Conservation (phyloP, 2,888 invertebrate species). For the Drosophila multiciliata region DNA sequence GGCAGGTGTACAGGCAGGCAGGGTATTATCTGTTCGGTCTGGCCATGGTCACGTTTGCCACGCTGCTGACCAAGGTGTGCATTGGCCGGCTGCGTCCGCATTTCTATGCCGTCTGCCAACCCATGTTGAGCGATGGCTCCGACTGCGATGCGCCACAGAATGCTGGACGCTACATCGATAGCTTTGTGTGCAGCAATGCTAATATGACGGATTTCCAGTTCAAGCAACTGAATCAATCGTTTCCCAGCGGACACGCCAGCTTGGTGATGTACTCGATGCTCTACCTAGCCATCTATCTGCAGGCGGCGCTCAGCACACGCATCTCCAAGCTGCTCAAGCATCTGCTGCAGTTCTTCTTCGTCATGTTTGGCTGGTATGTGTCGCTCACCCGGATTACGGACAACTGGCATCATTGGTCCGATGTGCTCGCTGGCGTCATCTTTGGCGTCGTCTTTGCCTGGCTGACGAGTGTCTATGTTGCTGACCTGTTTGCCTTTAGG, state of each 20-base stretch:
- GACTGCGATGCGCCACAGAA: conserved; percentile 87
- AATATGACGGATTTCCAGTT: conserved; percentile 86
- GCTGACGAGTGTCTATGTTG: conserved; percentile 68
- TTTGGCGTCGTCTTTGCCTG: conserved; percentile 74
- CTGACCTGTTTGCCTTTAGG: conserved; percentile 71
- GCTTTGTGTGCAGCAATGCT: conserved; percentile 88
- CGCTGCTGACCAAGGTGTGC: conserved; percentile 70
- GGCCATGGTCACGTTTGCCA: conserved; percentile 72
- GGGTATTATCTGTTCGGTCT: conserved; percentile 79
- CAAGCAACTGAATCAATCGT: conserved; percentile 93
- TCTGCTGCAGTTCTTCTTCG: conserved; percentile 88
- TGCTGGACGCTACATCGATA: conserved; percentile 89
- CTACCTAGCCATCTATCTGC: conserved; percentile 95
- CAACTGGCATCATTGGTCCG: conserved; percentile 82
- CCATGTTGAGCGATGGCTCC: conserved; percentile 86
- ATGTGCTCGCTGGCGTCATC: conserved; percentile 73
- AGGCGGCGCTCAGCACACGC: conserved; percentile 92
- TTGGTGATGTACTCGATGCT: conserved; percentile 94
- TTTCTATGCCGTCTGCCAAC: conserved; percentile 89
- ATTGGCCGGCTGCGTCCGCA: conserved; percentile 79
- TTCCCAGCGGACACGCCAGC: conserved; percentile 96
- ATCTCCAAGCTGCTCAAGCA: conserved; percentile 93
- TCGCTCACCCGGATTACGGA: conserved; percentile 77
- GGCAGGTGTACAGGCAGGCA: conserved; percentile 73
- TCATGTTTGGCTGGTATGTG: conserved; percentile 82